A percentile compares a stretch with the other conserved stretches of the same genome.
Evolutionary conservation across 2,797 vertebrate genomes (phyloP).

Genomic region (Amniataba percoides): DNA sequence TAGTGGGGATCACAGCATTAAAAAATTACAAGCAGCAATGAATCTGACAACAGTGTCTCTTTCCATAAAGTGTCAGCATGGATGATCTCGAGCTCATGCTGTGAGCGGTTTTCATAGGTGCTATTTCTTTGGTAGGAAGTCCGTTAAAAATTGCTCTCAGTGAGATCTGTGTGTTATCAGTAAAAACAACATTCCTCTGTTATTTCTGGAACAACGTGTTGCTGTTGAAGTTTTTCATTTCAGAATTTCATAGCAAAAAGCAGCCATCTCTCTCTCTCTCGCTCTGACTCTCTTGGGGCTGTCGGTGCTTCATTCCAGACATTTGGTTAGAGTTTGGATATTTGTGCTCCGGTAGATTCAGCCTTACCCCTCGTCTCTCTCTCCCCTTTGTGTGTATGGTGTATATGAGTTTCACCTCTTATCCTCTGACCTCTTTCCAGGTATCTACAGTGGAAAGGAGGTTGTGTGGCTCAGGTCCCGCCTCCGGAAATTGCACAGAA

Average conservation of each 20-base stretch:
- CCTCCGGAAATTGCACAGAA: neutral
- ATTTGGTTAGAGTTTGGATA: neutral
- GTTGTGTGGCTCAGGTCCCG: neutral
- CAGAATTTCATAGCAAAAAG: conserved; percentile 3
- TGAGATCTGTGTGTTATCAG: neutral
- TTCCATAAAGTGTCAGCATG: conserved; percentile 3
- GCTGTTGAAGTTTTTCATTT: neutral
- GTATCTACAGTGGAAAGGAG: neutral
- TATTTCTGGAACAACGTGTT: conserved; percentile 5
- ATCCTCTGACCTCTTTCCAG: neutral
- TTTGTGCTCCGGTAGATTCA: neutral
- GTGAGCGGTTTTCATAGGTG: neutral
- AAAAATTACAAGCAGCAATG: conserved; percentile 9
- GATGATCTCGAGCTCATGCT: neutral
- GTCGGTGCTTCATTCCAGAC: neutral
- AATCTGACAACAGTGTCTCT: conserved; percentile 2
- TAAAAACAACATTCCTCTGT: neutral
- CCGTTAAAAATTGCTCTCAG: neutral
- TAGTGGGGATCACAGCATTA: neutral
- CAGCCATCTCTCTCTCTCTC: neutral
- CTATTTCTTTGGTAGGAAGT: conserved; percentile 4
- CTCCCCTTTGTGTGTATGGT: neutral
- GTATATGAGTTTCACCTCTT: neutral
- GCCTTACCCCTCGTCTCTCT: neutral
- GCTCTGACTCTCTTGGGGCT: neutral